These are phyloP conservation scores for Peromyscus californicus DNA, from an alignment of 2,113 vertebrate genomes.

Conservation along the genomic window DNA sequence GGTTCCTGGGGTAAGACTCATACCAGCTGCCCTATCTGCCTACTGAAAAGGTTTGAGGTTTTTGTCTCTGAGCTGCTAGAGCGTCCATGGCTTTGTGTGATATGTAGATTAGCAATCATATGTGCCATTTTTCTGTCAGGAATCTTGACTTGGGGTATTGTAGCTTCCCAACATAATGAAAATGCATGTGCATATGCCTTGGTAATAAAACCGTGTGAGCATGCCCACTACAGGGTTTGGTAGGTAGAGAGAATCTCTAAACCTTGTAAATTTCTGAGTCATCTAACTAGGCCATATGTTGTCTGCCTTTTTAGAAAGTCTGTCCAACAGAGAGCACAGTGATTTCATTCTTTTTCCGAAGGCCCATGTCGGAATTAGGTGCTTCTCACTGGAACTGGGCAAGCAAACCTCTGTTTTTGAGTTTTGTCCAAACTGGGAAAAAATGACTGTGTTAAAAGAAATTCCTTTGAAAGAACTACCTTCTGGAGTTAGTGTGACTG, in stretches of 20 bases:
- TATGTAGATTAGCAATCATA: slow-evolving; percentile 54
- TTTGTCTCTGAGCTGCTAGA: background rate
- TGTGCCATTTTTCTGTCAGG: slow-evolving; percentile 64
- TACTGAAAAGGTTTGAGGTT: slow-evolving; percentile 20
- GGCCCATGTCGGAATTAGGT: slow-evolving; percentile 23
- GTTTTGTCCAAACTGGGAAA: slow-evolving; percentile 43
- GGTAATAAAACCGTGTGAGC: slow-evolving; percentile 38
- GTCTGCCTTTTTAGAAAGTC: slow-evolving; percentile 55
- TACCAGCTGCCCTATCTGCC: background rate
- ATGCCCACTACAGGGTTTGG: slow-evolving; percentile 10
- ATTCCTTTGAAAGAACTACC: slow-evolving; percentile 50
- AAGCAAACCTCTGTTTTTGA: slow-evolving; percentile 62
- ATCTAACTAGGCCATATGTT: slow-evolving; percentile 55
- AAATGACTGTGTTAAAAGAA: slow-evolving; percentile 59
- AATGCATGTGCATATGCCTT: slow-evolving; percentile 71
- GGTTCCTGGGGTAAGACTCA: background rate
- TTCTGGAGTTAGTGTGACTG: slow-evolving; percentile 36
- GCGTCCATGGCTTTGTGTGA: slow-evolving; percentile 18
- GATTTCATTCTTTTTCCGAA: slow-evolving; percentile 66
- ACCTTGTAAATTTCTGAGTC: slow-evolving; percentile 46
- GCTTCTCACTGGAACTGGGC: slow-evolving; percentile 42
- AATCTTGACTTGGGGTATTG: slow-evolving; percentile 29
- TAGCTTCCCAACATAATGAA: slow-evolving; percentile 69
- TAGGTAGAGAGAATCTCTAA: slow-evolving; percentile 20
- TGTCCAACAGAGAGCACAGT: background rate